A percentile compares a stretch with the other conserved stretches of the same genome.
Conservation (phyloP, 1,140 invertebrate species). For the Matsumurasca onukii region DNA sequence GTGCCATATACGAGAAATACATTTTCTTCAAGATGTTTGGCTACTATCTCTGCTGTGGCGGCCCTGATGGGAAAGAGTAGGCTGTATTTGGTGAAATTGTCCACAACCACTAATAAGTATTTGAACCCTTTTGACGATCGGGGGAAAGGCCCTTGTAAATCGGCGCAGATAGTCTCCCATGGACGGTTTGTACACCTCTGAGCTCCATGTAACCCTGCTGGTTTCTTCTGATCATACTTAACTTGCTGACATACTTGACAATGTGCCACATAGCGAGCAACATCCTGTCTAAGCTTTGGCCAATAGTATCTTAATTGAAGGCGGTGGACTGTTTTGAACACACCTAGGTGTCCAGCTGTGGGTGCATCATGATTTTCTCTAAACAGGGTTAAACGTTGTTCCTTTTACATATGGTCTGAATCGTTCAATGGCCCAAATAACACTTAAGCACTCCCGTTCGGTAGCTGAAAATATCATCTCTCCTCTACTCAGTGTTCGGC, state of each 20-base stretch:
- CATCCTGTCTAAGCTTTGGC: not conserved
- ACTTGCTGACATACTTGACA: not conserved
- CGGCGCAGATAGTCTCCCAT: not conserved
- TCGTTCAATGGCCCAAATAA: too few species aligned
- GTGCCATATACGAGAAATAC: not conserved
- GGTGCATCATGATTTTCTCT: conserved; percentile 5
- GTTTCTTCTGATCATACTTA: not conserved
- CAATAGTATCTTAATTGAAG: not conserved
- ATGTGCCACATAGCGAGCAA: not conserved
- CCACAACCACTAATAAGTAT: not conserved
- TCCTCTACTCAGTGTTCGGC: too few species aligned
- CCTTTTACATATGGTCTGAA: too few species aligned
- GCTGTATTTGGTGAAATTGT: not conserved
- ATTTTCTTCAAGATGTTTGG: not conserved
- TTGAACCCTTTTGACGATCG: not conserved
- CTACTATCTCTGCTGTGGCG: not conserved
- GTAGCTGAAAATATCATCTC: too few species aligned
- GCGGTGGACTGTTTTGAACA: not conserved
- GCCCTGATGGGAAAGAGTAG: not conserved
- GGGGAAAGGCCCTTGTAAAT: not conserved
- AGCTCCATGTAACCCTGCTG: not conserved
- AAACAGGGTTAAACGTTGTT: too few species aligned
- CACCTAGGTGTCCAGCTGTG: not conserved
- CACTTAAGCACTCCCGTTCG: too few species aligned
- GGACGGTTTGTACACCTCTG: not conserved